These are phyloP conservation scores for cat (Felis catus) DNA, from an alignment of 2,113 vertebrate genomes.

Conservation along the genomic window F.catus_Fca126_mat1.0 CM031416.1:75611001-75611500, in stretches of 20 bases:
- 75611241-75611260: neutral
- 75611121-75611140: neutral
- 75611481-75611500: neutral
- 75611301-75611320: neutral
- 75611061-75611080: no score
- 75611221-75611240: neutral
- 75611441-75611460: neutral
- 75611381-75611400: neutral
- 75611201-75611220: neutral
- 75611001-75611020: no score
- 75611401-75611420: slow-evolving; percentile 12
- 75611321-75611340: neutral
- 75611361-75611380: slow-evolving; percentile 3
- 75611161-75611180: neutral
- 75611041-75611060: no score
- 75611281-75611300: neutral
- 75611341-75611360: neutral
- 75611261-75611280: neutral
- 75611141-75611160: neutral
- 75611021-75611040: no score
- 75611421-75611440: neutral
- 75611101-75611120: no score
- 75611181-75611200: neutral
- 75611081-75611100: no score
- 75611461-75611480: neutral